These are phyloP conservation scores for Nebria brevicollis DNA, from an alignment of 2,888 invertebrate genomes.

Conservation along the genomic window DNA sequence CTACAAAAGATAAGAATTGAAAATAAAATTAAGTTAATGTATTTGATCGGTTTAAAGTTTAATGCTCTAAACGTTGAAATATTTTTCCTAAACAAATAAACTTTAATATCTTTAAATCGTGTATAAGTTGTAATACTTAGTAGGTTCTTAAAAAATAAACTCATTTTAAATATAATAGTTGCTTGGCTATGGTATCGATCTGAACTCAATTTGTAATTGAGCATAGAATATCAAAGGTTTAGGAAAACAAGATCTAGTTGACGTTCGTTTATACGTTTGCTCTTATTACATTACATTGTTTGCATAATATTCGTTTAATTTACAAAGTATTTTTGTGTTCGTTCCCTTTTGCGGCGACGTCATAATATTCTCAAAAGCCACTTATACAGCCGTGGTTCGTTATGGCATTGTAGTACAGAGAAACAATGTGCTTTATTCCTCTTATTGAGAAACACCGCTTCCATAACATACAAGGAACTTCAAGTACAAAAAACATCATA, in stretches of 20 bases:
- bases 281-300: constrained; percentile 34
- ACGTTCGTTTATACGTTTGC: constrained; percentile 9
- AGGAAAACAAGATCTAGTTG: neutral
- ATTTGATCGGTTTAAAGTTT: constrained; percentile 31
- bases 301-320: constrained; percentile 25
- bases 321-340: constrained; percentile 36
- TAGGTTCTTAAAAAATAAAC: neutral
- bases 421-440: constrained; percentile 16
- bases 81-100: neutral
- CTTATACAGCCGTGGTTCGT: constrained; percentile 32
- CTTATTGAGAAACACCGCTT: constrained; percentile 11
- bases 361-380: constrained; percentile 35
- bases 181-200: neutral
- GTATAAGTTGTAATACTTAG: too few species aligned
- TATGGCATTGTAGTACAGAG: constrained; percentile 6
- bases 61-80: constrained; percentile 1
- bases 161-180: neutral
- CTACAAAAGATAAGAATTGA: constrained; percentile 35
- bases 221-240: neutral
- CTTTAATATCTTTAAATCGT: neutral
- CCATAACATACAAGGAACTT: constrained; percentile 3
- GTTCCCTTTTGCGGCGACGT: constrained; percentile 26
- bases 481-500: neutral
- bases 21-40: constrained; percentile 38
- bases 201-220: neutral